Percentiles rank a stretch among this genome's conserved stretches.
These are phyloP conservation scores for Drosophila quinaria DNA, from an alignment of 2,888 invertebrate species.

Conservation along the genomic window DNA sequence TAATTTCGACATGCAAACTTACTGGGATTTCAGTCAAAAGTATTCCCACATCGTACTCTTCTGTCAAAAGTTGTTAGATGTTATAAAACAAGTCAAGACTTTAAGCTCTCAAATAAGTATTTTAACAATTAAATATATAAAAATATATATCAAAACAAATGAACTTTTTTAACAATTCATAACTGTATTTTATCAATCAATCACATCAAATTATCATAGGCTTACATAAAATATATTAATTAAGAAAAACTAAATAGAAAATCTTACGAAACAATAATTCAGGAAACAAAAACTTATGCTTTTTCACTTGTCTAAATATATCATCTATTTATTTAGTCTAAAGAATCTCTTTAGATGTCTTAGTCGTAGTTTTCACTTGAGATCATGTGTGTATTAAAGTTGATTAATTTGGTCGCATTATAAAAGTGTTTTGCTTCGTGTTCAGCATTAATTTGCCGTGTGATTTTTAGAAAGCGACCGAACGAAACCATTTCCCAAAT, in stretches of 20 bases:
- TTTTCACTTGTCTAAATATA: neutral
- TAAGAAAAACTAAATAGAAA: neutral
- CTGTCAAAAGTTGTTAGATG: neutral
- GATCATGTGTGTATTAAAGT: constrained; percentile 48
- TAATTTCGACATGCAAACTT: constrained; percentile 47
- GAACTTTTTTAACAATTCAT: too few species aligned
- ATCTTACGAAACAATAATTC: neutral
- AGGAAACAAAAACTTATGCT: neutral
- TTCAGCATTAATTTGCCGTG: constrained; percentile 74
- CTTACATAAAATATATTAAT: too few species aligned
- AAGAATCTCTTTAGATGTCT: neutral
- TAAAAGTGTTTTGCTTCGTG: constrained; percentile 73
- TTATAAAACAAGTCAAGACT: neutral
- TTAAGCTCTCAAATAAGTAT: neutral
- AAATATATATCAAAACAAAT: too few species aligned
- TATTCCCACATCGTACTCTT: neutral
- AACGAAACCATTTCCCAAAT: constrained; percentile 36
- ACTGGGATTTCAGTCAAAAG: constrained; percentile 7
- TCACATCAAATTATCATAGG: neutral
- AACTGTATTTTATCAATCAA: neutral
- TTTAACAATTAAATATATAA: neutral
- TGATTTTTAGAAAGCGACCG: constrained; percentile 57
- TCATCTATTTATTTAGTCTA: neutral
- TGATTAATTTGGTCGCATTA: constrained; percentile 72
- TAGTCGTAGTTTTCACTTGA: constrained; percentile 20